Evolutionary conservation across 1,140 invertebrate species (phyloP).

Genomic region (Trichonephila inaurata): DNA sequence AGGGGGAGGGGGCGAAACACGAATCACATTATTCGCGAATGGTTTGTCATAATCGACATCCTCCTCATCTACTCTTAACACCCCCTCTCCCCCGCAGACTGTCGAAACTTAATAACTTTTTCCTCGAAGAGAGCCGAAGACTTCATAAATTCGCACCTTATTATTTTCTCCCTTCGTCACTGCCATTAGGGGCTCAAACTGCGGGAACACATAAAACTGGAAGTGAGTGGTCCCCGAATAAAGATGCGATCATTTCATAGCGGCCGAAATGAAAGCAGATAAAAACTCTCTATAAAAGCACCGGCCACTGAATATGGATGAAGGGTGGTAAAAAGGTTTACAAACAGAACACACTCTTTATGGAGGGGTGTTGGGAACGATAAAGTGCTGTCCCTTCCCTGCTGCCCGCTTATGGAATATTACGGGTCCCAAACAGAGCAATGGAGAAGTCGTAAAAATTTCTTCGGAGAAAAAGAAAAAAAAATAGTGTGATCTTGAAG

Average conservation of each 20-base stretch:
- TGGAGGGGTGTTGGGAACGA: background rate
- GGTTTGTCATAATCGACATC: no score
- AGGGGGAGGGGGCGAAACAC: no score
- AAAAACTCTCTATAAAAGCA: background rate
- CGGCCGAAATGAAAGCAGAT: background rate
- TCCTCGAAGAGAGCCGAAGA: background rate
- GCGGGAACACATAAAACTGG: background rate
- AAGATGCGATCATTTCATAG: background rate
- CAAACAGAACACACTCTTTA: background rate
- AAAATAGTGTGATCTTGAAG: background rate
- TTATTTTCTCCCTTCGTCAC: background rate
- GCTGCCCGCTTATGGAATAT: background rate
- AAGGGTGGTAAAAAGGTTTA: conserved; percentile 41
- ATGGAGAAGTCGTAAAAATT: background rate
- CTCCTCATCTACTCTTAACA: background rate
- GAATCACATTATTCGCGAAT: no score
- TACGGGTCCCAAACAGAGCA: background rate
- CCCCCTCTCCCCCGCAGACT: background rate
- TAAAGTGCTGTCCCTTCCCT: background rate
- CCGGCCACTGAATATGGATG: conserved; percentile 40
- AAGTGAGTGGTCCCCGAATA: background rate
- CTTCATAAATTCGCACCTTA: conserved; percentile 21
- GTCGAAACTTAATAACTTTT: background rate
- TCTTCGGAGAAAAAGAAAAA: no score
- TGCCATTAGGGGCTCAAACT: background rate